Evolutionary conservation across 2,888 invertebrate genomes (phyloP), one percentile per base, ranked within the genome.

Genomic region (Xiphydria camelus): DNA sequence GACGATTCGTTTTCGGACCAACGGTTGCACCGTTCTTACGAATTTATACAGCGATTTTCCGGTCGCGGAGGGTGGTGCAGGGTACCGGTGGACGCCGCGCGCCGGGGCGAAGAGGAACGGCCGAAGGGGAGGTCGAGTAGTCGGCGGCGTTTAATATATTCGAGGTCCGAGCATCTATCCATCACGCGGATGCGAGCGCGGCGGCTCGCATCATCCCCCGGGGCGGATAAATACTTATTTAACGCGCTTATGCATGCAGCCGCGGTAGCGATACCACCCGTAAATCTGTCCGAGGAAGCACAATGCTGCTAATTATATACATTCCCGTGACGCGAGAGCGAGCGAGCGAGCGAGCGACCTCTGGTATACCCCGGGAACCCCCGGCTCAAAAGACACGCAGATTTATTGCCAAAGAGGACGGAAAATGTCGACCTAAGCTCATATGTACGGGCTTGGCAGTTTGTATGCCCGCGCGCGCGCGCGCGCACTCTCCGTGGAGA

Each of bases 401-500:
- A 76, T 76, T 76, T 76, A 76, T 76, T 66, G 67, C 70, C 66
- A 61, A 68, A 68, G 68, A 70, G 67, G 66, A 68, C 64, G 70
- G 70, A 75, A 76, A 76, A 71, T 73, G 76, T 75, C 76, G 76
- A 76, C 73, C 75, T 75, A 76, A 76, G 75, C 76, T 76, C 74
- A 72, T 73, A 75, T 69, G 73, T 68, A 70, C 66, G 62, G 53
- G 66, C 67, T 62, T 70, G 69, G 67, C 71, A 75, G 69, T 74
- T 73, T 73, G 71, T 70, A 66, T 69, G 67, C 62, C 55, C 57
- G 61, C 57, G n/a, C n/a, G n/a, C n/a, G n/a, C n/a, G 67, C 62
- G 54, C 57, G 51, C 61, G 59, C 59, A 57, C 60, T 58, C 58
- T 57, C 56, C 55, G 57, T 57, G 51, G 49, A 21, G 34, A 41